Conservation (phyloP, 2,888 invertebrate species). For the Drosophila affinis region DNA sequence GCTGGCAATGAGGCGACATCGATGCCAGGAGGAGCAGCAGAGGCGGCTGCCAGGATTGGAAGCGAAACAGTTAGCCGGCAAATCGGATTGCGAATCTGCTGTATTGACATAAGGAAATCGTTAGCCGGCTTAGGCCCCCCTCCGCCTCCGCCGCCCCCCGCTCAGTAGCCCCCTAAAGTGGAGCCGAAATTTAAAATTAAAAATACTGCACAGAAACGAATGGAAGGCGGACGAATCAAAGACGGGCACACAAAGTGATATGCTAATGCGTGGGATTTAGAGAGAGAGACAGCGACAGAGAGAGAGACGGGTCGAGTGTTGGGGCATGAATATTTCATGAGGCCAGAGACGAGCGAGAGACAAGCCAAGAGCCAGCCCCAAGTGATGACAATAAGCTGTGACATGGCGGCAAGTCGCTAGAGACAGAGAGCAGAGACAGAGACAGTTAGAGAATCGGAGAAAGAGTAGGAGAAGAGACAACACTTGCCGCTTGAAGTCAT, state of each 20-base stretch:
- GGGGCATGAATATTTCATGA: conserved; percentile 72
- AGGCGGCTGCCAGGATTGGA: conserved; percentile 20
- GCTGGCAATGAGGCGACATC: conserved; percentile 38
- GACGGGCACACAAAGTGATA: conserved; percentile 50
- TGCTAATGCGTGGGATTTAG: conserved; percentile 58
- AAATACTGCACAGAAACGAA: conserved; percentile 3
- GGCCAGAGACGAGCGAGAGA: conserved; percentile 34
- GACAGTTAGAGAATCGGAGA: background rate
- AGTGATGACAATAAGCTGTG: conserved; percentile 71
- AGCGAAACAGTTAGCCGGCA: conserved; percentile 61
- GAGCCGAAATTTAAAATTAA: conserved; percentile 20
- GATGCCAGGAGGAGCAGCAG: conserved; percentile 15
- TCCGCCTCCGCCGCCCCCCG: background rate
- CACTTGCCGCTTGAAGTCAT: conserved; percentile 41
- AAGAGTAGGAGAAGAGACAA: conserved; percentile 1
- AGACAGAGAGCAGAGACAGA: conserved; percentile 13
- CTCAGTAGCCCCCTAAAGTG: background rate
- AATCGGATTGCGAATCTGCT: conserved; percentile 75
- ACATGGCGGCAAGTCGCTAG: conserved; percentile 30
- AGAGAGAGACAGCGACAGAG: conserved; percentile 11
- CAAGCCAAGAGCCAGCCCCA: conserved; percentile 44
- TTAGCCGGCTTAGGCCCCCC: conserved; percentile 71
- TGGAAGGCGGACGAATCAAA: conserved; percentile 13
- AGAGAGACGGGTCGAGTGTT: background rate
- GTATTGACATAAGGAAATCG: conserved; percentile 79